These are phyloP conservation scores for Rhingia campestris DNA, from an alignment of 2,888 invertebrate genomes.

Conservation along the genomic window DNA sequence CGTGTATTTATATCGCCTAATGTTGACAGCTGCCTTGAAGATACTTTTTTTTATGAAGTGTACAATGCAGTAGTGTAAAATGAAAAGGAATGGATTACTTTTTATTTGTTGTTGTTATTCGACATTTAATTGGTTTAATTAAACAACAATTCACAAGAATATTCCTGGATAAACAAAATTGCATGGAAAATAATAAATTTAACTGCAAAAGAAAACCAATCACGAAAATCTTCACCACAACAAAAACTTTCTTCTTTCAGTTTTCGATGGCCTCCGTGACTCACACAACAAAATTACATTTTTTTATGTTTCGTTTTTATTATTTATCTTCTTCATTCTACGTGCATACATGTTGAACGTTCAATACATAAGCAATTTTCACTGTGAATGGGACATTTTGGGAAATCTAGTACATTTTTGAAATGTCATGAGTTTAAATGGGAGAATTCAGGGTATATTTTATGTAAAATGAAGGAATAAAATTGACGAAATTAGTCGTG, in stretches of 20 bases:
- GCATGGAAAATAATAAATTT: conserved; percentile 3
- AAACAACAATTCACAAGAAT: background rate
- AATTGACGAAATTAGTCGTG: background rate
- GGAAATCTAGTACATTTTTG: conserved; percentile 32
- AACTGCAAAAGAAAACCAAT: conserved; percentile 38
- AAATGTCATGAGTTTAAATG: background rate
- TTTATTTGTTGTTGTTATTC: background rate
- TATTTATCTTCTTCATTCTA: conserved; percentile 41
- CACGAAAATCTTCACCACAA: conserved; percentile 54
- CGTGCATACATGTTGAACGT: conserved; percentile 15
- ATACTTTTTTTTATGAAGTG: conserved; percentile 5
- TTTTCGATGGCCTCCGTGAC: conserved; percentile 60
- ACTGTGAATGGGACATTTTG: conserved; percentile 15
- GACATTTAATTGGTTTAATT: conserved; percentile 15
- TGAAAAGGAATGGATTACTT: conserved; percentile 1
- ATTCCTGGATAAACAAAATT: background rate
- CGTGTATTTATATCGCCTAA: conserved; percentile 17
- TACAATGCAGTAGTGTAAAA: conserved; percentile 1
- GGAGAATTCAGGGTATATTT: background rate
- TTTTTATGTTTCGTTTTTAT: conserved; percentile 7
- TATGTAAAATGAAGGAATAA: background rate
- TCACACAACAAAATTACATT: conserved; percentile 66
- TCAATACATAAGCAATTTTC: conserved; percentile 1
- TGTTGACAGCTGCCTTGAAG: conserved; percentile 51
- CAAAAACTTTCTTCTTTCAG: conserved; percentile 71